Percentiles rank a stretch among this genome's conserved stretches.
phyloP scores from a whole-genome alignment of 2,888 invertebrate genomes.

The Aquatica leii region DNA sequence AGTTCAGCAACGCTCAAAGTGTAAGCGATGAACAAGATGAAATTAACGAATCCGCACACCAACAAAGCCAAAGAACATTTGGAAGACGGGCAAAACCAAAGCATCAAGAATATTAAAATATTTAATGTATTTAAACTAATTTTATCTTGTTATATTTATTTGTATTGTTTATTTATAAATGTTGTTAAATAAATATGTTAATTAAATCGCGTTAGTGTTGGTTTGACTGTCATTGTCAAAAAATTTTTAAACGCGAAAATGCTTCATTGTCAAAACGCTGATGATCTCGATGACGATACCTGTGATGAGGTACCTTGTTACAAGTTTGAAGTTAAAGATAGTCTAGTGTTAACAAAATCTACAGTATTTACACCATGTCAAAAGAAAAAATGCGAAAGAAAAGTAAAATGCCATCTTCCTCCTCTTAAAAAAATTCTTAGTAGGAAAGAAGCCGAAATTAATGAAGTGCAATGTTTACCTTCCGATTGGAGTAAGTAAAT shows the following conservation, averaged over 20 bases:
- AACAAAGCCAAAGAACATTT: constrained; percentile 22
- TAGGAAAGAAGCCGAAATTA: constrained; percentile 32
- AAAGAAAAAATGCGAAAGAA: background rate
- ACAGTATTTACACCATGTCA: background rate
- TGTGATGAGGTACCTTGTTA: background rate
- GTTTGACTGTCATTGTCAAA: background rate
- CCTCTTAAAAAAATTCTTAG: background rate
- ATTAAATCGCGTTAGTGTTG: background rate
- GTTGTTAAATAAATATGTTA: background rate
- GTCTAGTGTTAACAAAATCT: background rate
- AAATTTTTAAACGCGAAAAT: too few species aligned
- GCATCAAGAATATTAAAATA: constrained; percentile 35
- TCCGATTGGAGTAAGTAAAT: constrained; percentile 39
- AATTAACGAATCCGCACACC: constrained; percentile 16
- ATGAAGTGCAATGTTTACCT: constrained; percentile 42
- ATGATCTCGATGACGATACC: background rate
- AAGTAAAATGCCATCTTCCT: background rate
- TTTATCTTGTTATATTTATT: constrained; percentile 2
- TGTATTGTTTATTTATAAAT: background rate
- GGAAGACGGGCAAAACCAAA: constrained; percentile 49
- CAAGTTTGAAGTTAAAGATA: background rate
- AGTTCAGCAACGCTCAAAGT: background rate
- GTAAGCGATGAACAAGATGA: background rate
- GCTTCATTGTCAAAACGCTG: background rate
- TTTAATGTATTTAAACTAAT: background rate